Percentiles rank a stretch among this genome's conserved stretches.
phyloP scores from a whole-genome alignment of 2,797 vertebrate genomes.

The Siniperca obscura region DNA sequence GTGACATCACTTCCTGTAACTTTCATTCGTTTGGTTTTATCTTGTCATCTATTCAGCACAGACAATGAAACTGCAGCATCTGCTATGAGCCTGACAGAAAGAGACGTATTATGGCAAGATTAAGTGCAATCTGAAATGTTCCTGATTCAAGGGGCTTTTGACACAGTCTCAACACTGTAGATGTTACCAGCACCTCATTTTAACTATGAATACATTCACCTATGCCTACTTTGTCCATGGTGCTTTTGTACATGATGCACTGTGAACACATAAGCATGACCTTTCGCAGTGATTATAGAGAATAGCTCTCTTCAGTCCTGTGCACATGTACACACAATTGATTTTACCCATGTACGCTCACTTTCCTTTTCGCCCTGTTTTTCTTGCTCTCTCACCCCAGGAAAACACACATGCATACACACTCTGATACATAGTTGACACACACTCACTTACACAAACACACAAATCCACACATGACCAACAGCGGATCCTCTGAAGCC shows the following conservation, averaged over 20 bases:
- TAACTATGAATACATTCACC: constrained; percentile 11
- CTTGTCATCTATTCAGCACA: constrained; percentile 77
- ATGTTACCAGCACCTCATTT: constrained; percentile 16
- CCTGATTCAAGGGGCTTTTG: constrained; percentile 59
- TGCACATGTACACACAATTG: not conserved
- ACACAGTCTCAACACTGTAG: constrained; percentile 40
- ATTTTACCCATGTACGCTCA: not conserved
- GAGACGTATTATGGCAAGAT: constrained; percentile 66
- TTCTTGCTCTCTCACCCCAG: not conserved
- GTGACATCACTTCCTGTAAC: constrained; percentile 82
- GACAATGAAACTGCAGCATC: constrained; percentile 72
- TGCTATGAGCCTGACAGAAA: constrained; percentile 69
- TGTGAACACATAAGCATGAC: not conserved
- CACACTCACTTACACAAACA: not conserved
- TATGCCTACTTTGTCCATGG: not conserved
- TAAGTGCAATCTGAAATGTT: constrained; percentile 71
- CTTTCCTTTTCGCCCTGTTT: not conserved
- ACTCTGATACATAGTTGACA: not conserved
- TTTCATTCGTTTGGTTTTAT: constrained; percentile 73
- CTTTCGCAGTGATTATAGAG: not conserved
- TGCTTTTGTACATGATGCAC: not conserved
- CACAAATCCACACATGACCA: constrained; percentile 17
- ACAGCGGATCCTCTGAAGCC: constrained; percentile 8
- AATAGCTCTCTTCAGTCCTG: not conserved
- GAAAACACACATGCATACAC: not conserved